Conservation (phyloP, 2,888 invertebrate species). For the Drosophila mulleri region DNA sequence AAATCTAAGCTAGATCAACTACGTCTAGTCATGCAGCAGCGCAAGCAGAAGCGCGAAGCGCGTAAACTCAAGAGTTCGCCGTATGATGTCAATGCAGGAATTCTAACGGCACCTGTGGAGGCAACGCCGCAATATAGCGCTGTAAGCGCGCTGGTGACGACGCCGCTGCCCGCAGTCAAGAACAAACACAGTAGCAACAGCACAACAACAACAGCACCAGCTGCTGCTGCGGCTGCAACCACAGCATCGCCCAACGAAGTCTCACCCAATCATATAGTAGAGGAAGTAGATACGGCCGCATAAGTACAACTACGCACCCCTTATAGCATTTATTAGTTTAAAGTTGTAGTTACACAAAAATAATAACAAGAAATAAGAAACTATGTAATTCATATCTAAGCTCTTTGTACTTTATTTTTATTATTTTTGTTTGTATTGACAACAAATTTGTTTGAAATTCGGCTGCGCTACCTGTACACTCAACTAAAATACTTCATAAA, state of each 20-base stretch:
- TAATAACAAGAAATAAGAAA: constrained; percentile 11
- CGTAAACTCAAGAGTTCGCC: constrained; percentile 90
- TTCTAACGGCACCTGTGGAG: neutral
- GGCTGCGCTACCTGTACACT: neutral
- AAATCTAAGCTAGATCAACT: constrained; percentile 95
- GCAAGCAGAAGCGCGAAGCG: constrained; percentile 93
- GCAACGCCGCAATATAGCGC: constrained; percentile 44
- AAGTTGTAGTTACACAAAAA: constrained; percentile 10
- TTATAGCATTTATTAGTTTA: constrained; percentile 69
- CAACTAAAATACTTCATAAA: neutral
- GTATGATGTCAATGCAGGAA: constrained; percentile 84
- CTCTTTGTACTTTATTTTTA: neutral
- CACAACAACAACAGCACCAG: constrained; percentile 44
- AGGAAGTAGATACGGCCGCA: constrained; percentile 85
- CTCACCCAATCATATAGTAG: constrained; percentile 84
- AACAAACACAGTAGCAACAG: constrained; percentile 19
- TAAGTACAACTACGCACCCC: constrained; percentile 56
- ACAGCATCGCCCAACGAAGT: constrained; percentile 78
- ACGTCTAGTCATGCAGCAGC: constrained; percentile 95
- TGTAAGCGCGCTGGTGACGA: constrained; percentile 56
- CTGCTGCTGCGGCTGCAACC: constrained; percentile 34
- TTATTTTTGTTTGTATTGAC: neutral
- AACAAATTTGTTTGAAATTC: neutral
- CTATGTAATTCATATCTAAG: constrained; percentile 4
- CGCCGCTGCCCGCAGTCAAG: constrained; percentile 37